Base-by-base conservation (phyloP, 2,113 vertebrate genomes). In the Eulacestoma nigropectus region DNA sequence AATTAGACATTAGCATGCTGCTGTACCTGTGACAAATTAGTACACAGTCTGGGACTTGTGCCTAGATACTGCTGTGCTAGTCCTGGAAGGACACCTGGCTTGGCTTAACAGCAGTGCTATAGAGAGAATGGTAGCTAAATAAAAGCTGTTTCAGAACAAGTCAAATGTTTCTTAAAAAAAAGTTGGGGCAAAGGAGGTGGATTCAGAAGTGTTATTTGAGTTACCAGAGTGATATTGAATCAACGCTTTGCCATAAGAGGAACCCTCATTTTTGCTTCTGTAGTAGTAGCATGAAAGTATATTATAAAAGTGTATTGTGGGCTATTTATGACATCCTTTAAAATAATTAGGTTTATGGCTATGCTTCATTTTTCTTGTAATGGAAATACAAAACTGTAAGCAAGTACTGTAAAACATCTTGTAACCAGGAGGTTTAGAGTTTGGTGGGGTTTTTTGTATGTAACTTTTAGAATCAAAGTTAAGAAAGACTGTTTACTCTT, bases 131-230 rank as follows among this genome's bases (percentile, higher is more conserved):
- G 56, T 55, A 52, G 32, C 47, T 90, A 33, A 89, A 42, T 68
- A 63, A 49, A 80, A 91, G 37, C n/a, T 69, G 12, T 83, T 86
- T 37, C 57, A 68, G 29, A 67, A 18, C 33, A 49, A 79, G 42
- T 41, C 62, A 63, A 69, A n/a, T 70, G 22, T 22, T 53, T 84
- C 39, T 62, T 8, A 4, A 63, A 76, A 59, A 46, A 19, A 49
- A 39, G 8, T 3, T 49, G 5, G 1, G 15, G 4, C 0, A 0
- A 23, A 13, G n/a, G 12, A 53, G 4, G 17, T 33, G 5, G 25
- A 78, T 52, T 82, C 57, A 47, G 11, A 64, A 60, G 22, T 57
- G 47, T 55, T n/a, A 2, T 17, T 68, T 81, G 26, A 74, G 18
- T 42, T 25, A 27, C 11, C 23, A 21, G 41, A 33, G 12, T 69